Conservation (phyloP, 1,140 invertebrate genomes). For the Zaprionus vittiger region DNA sequence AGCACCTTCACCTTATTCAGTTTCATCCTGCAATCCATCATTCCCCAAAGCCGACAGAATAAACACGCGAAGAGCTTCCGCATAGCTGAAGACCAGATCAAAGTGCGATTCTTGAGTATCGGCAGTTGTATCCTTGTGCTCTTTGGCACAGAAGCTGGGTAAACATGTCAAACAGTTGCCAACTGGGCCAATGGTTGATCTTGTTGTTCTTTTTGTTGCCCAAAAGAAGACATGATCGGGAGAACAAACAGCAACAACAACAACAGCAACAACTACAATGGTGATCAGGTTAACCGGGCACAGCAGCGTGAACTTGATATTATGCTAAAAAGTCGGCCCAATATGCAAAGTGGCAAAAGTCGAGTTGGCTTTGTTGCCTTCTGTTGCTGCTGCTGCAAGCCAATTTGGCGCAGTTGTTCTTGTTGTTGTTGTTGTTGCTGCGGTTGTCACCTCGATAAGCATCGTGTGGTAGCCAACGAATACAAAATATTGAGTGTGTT, state of each 20-base stretch:
- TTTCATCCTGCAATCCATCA: conserved; percentile 59
- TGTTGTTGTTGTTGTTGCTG: conserved; percentile 21
- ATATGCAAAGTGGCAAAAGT: conserved; percentile 69
- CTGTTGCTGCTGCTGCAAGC: conserved; percentile 24
- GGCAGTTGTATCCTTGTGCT: conserved; percentile 26
- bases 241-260: conserved; percentile 25
- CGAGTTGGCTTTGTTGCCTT: conserved; percentile 19
- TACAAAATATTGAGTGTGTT: conserved; percentile 64
- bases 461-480: conserved; percentile 46
- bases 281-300: conserved; percentile 53
- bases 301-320: conserved; percentile 55
- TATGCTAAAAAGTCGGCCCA: conserved; percentile 46
- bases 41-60: conserved; percentile 48
- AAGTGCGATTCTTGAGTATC: not conserved
- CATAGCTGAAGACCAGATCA: conserved; percentile 51
- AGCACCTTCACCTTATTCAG: not conserved
- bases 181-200: conserved; percentile 64
- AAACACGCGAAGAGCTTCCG: conserved; percentile 53
- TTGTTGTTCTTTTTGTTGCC: conserved; percentile 32
- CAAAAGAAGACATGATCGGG: conserved; percentile 69
- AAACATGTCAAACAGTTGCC: conserved; percentile 58
- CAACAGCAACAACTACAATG: conserved; percentile 42
- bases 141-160: conserved; percentile 39
- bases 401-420: conserved; percentile 64
- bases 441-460: conserved; percentile 72